Conservation (phyloP, 2,113 vertebrate genomes). For the Protobothrops flavoviridis region DNA sequence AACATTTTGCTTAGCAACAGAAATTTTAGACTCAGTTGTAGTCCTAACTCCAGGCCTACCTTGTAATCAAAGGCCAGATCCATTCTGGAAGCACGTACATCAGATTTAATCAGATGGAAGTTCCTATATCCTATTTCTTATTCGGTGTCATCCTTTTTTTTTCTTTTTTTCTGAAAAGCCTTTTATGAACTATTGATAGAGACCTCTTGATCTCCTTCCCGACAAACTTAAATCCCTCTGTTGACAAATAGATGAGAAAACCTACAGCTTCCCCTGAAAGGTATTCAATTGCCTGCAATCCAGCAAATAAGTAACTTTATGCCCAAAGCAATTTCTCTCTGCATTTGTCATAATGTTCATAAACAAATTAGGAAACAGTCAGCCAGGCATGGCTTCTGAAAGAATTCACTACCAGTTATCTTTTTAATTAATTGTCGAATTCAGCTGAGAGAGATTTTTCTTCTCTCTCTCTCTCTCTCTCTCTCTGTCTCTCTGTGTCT, state of each 20-base stretch:
- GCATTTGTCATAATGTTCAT: slow-evolving; percentile 1
- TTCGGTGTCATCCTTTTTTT: slow-evolving; percentile 37
- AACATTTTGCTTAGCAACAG: no score
- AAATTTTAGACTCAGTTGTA: no score
- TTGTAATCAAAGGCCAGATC: neutral
- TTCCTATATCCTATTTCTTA: slow-evolving; percentile 19
- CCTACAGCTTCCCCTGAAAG: slow-evolving; percentile 42
- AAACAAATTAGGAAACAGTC: slow-evolving; percentile 28
- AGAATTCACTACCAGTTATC: slow-evolving; percentile 31
- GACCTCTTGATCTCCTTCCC: slow-evolving; percentile 37
- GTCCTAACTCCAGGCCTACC: no score
- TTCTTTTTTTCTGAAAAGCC: neutral
- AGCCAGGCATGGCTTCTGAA: slow-evolving; percentile 5
- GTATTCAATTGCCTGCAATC: slow-evolving; percentile 32
- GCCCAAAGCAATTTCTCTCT: slow-evolving; percentile 35
- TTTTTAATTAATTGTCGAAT: slow-evolving; percentile 41
- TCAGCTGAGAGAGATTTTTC: neutral
- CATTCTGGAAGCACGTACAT: neutral
- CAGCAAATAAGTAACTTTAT: neutral
- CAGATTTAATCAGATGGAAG: neutral
- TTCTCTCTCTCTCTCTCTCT: no score
- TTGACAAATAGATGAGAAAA: slow-evolving; percentile 51
- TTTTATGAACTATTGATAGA: slow-evolving; percentile 48
- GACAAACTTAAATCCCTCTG: slow-evolving; percentile 34
- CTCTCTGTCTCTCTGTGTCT: no score